These are phyloP conservation scores for Sepioteuthis lessoniana DNA, from an alignment of 2,888 invertebrate species.

Conservation along the genomic window DNA sequence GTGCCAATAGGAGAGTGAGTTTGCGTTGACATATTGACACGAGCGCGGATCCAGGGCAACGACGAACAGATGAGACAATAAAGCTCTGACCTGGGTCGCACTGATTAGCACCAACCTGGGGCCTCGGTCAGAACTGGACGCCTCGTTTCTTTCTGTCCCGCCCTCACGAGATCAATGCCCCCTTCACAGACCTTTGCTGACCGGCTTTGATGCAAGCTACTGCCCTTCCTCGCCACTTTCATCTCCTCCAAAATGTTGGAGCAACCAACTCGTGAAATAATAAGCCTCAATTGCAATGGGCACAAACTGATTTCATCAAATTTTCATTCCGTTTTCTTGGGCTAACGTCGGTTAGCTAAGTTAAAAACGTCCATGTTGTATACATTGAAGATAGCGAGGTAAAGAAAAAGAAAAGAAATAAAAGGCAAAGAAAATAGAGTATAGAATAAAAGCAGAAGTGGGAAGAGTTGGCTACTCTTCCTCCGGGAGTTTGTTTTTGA, in stretches of 20 bases:
- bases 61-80: conserved; percentile 42
- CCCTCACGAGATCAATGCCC: conserved; percentile 15
- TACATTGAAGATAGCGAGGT: neutral
- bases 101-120: conserved; percentile 41
- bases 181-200: conserved; percentile 33
- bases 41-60: neutral
- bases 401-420: neutral
- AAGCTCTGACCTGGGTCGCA: conserved; percentile 34
- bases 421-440: neutral
- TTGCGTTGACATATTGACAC: conserved; percentile 43
- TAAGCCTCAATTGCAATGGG: neutral
- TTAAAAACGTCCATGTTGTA: neutral
- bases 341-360: neutral
- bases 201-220: neutral
- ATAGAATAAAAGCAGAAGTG: neutral
- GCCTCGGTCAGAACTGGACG: conserved; percentile 37
- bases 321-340: conserved; percentile 14
- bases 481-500: conserved; percentile 33
- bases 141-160: conserved; percentile 21
- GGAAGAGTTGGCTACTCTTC: conserved; percentile 18
- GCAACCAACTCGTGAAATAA: conserved; percentile 34
- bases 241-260: neutral
- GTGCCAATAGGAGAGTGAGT: neutral
- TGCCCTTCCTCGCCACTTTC: neutral
- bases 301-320: conserved; percentile 33